Conservation (phyloP, 2,113 vertebrate species). For the Rallus limicola region DNA sequence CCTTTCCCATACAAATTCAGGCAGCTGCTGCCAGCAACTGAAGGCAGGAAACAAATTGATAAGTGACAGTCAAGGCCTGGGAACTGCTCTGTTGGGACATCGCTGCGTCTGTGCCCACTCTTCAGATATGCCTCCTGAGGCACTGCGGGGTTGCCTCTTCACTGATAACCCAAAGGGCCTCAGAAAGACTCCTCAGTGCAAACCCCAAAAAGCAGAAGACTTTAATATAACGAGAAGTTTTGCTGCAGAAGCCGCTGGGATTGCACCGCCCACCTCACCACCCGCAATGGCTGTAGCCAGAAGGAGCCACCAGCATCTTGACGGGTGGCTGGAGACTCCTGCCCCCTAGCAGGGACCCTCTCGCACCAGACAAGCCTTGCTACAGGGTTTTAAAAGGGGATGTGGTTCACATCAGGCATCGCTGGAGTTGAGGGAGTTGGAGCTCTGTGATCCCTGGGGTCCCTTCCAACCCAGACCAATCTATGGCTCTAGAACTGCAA, state of each 20-base stretch:
- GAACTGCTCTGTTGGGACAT: not conserved
- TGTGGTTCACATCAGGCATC: fast-evolving
- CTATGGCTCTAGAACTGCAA: not conserved
- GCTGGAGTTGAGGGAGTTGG: not conserved
- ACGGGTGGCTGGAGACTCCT: not conserved
- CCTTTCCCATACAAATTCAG: not conserved
- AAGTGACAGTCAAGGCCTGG: not conserved
- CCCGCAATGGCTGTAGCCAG: fast-evolving
- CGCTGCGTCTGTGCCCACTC: not conserved
- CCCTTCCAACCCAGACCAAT: too few species aligned
- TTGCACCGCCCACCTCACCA: not conserved
- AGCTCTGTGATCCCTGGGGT: too few species aligned
- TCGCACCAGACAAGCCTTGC: fast-evolving
- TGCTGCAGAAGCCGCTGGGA: not conserved
- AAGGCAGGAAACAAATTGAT: not conserved
- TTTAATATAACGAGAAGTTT: not conserved
- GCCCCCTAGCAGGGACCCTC: not conserved
- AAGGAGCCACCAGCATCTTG: fast-evolving
- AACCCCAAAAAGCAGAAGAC: not conserved
- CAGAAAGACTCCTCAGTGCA: not conserved
- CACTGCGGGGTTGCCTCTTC: not conserved
- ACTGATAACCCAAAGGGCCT: not conserved
- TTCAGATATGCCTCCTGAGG: not conserved
- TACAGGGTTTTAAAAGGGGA: not conserved
- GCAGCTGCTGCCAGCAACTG: not conserved